A percentile compares a stretch with the other conserved stretches of the same genome.
These are phyloP conservation scores for Orchestia grillus DNA, from an alignment of 1,140 invertebrate genomes.

Conservation along the genomic window DNA sequence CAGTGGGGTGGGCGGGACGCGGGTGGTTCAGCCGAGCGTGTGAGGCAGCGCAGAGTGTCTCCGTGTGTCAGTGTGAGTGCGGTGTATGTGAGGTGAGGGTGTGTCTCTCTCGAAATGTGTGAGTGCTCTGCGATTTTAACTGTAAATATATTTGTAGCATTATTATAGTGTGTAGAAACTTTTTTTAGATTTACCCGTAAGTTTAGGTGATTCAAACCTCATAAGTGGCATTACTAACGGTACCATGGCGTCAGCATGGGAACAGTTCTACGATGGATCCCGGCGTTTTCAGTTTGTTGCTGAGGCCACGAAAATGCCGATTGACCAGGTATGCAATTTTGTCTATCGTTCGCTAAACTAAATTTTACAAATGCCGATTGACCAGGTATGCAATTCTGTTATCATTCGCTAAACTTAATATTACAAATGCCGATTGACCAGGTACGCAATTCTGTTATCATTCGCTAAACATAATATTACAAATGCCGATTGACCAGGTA, in stretches of 20 bases:
- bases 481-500: conserved; percentile 50
- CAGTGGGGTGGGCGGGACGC: neutral
- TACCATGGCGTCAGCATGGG: conserved; percentile 5
- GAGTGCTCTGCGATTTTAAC: neutral
- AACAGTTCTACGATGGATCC: conserved; percentile 50
- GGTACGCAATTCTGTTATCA: neutral
- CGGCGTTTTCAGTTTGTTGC: conserved; percentile 47
- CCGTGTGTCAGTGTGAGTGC: neutral
- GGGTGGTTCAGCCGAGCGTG: neutral
- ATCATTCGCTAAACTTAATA: too few relatives aligned
- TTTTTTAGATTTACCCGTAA: neutral
- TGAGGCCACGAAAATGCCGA: conserved; percentile 32
- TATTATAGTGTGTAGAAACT: neutral
- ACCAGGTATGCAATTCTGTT: conserved; percentile 15
- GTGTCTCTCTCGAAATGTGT: neutral
- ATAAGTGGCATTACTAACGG: neutral
- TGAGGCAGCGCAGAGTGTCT: neutral
- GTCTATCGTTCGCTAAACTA: too few relatives aligned
- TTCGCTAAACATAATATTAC: too few relatives aligned
- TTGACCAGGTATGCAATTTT: conserved; percentile 34
- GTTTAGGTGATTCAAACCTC: neutral
- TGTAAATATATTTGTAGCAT: neutral
- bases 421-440: conserved; percentile 51
- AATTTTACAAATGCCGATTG: conserved; percentile 51
- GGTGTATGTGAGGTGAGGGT: neutral